Evolutionary conservation across 2,797 vertebrate species (phyloP).

Genomic region (Hypotaenidia okinawae): DNA sequence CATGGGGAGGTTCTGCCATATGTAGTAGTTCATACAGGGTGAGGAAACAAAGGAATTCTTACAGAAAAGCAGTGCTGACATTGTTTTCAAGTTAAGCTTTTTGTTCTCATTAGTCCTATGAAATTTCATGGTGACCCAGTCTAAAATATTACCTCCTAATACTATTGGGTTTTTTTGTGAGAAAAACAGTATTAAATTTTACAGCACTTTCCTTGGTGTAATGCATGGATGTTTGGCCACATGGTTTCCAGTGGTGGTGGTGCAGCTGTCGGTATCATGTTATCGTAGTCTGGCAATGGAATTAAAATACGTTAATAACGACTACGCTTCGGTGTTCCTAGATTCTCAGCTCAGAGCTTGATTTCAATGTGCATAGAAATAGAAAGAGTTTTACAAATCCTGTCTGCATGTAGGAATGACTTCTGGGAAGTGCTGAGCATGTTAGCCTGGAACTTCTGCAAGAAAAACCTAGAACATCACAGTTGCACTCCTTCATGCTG

Average conservation of each 20-base stretch:
- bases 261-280: background rate
- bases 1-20: background rate
- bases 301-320: background rate
- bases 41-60: slow-evolving; percentile 20
- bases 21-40: background rate
- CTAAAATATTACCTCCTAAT: slow-evolving; percentile 1
- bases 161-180: slow-evolving; percentile 20
- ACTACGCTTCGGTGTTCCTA: background rate
- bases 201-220: background rate
- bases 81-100: slow-evolving; percentile 5
- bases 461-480: background rate
- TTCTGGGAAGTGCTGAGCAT: background rate
- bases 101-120: background rate
- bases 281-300: background rate
- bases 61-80: background rate
- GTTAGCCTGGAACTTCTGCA: background rate
- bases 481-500: background rate
- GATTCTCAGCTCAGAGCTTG: background rate
- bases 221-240: background rate
- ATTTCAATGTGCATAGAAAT: background rate
- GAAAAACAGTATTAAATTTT: background rate
- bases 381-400: background rate
- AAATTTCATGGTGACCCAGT: slow-evolving; percentile 11
- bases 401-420: background rate
- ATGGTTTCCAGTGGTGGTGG: background rate